Base-by-base conservation (phyloP, 2,888 invertebrate genomes). In the Tipula confusa region DNA sequence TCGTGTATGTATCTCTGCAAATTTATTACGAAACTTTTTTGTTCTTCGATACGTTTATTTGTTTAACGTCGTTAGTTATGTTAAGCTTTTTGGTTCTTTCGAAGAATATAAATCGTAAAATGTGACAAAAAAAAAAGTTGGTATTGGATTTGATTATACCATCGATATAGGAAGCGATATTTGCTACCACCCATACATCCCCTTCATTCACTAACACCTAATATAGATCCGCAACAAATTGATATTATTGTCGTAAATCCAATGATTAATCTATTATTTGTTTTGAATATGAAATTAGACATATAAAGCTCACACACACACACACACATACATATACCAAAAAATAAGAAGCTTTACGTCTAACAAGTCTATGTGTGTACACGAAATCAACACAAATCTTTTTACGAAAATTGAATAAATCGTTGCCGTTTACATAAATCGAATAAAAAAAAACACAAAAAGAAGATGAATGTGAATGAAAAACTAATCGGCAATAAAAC, bases 321-420 rank as follows among this genome's bases (percentile, higher is more conserved):
- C n/a, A n/a, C n/a, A n/a, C n/a, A n/a, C n/a, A 64, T 64, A 64
- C n/a, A n/a, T n/a, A 64, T 2, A 9, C 2, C 18, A 64, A 64
- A 24, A 64, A 64, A 64, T 64, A 24, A 64, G n/a, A 64, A 64
- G 64, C 64, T 64, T 64, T 64, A 7, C 64, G 64, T 64, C 64
- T 64, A 64, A 64, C 64, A 64, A 64, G 24, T 64, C 5, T 36
- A 43, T 64, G 64, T 64, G 64, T 64, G 24, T 64, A 64, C 64
- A 64, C 24, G 64, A 64, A 64, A 64, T 64, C 24, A 64, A 64
- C 64, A 64, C 64, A 64, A 64, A 64, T 64, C 24, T 64, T 64
- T n/a, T 64, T 64, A 64, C 64, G 64, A 64, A 64, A 64, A 64
- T 64, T 64, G 64, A 64, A 64, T 64, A 64, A 64, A 64, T 24